These are phyloP conservation scores for Elaeidobius kamerunicus DNA, from an alignment of 2,888 invertebrate species.

Conservation along the genomic window DNA sequence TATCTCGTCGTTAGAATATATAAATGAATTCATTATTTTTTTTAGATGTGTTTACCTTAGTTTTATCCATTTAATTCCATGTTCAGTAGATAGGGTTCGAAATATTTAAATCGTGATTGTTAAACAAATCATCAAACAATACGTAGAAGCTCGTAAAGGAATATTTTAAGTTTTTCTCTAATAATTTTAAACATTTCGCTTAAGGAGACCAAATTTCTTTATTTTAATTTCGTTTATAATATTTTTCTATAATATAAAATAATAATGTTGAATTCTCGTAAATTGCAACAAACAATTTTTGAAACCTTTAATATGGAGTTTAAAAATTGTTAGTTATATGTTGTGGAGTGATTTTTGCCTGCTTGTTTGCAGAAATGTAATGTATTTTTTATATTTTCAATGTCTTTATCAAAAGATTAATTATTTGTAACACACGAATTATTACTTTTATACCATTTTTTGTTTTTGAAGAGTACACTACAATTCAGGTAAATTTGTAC, in stretches of 20 bases:
- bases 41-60: constrained; percentile 14
- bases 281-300: too few species aligned
- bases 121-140: neutral
- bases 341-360: too few species aligned
- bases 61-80: constrained; percentile 10
- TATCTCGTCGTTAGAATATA: constrained; percentile 19
- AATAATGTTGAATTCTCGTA: constrained; percentile 12
- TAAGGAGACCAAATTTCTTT: constrained; percentile 7
- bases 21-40: constrained; percentile 18
- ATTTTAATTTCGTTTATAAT: neutral
- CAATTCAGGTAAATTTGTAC: too few species aligned
- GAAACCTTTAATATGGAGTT: too few species aligned
- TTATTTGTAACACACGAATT: too few species aligned
- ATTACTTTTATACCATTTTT: too few species aligned
- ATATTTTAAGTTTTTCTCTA: constrained; percentile 21
- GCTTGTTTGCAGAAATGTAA: too few species aligned
- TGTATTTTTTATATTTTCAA: too few species aligned
- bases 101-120: constrained; percentile 11
- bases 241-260: neutral
- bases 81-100: constrained; percentile 16
- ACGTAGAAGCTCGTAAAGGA: neutral
- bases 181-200: constrained; percentile 1
- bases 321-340: too few species aligned
- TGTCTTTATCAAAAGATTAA: too few species aligned
- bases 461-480: too few species aligned